Conservation (phyloP, 2,113 vertebrate species). For the Clinocottus analis region DNA sequence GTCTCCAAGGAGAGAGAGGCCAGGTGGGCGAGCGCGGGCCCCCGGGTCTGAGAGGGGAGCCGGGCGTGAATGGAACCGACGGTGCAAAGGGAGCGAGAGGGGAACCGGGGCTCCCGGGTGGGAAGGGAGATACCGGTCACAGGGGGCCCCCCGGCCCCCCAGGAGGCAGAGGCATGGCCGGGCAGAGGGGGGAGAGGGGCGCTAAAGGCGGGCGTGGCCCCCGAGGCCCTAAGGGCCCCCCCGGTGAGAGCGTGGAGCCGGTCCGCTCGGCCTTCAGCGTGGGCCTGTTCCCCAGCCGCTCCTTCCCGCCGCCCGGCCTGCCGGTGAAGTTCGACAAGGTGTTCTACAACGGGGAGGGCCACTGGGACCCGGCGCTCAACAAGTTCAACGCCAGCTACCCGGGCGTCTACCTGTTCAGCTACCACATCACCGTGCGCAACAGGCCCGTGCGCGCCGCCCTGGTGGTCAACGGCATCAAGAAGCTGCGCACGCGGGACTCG, state of each 20-base stretch:
- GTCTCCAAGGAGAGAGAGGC: constrained; percentile 81
- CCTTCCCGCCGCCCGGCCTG: constrained; percentile 89
- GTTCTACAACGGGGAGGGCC: constrained; percentile 88
- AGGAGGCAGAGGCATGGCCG: constrained; percentile 86
- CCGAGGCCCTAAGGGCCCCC: constrained; percentile 87
- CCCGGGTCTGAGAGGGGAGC: constrained; percentile 84
- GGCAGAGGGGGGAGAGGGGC: constrained; percentile 87
- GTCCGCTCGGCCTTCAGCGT: constrained; percentile 90
- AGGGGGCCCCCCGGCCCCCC: constrained; percentile 81
- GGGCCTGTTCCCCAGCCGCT: constrained; percentile 87
- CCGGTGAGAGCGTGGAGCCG: constrained; percentile 74
- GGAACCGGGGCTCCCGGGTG: constrained; percentile 79
- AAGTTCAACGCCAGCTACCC: constrained; percentile 91
- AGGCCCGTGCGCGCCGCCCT: constrained; percentile 89
- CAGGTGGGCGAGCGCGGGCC: constrained; percentile 80
- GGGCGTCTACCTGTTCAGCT: constrained; percentile 91
- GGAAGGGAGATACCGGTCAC: constrained; percentile 87
- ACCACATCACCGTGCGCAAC: constrained; percentile 91
- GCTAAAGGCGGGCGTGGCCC: constrained; percentile 85
- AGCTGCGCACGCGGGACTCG: constrained; percentile 89
- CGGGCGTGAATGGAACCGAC: constrained; percentile 70
- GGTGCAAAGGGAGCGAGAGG: constrained; percentile 83
- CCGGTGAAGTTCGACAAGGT: constrained; percentile 93
- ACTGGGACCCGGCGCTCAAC: constrained; percentile 86
- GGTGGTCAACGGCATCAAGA: constrained; percentile 85